Conservation (phyloP, 2,113 vertebrate genomes). For the Ellobius talpinus region DNA sequence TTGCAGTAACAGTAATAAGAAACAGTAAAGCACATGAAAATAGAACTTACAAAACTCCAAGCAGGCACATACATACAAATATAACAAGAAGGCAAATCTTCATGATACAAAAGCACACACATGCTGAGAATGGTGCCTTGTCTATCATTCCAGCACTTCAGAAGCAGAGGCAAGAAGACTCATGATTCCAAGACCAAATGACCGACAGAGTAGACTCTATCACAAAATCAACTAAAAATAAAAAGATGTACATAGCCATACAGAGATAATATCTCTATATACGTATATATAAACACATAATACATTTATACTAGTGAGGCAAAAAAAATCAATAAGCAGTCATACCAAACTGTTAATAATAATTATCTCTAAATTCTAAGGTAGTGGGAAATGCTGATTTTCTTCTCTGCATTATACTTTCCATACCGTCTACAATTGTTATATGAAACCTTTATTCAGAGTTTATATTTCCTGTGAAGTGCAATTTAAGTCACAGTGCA, state of each 20-base stretch:
- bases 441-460: conserved; percentile 7
- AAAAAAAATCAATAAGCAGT: neutral
- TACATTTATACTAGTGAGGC: neutral
- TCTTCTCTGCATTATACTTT: neutral
- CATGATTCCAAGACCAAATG: neutral
- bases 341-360: neutral
- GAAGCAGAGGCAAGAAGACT: neutral
- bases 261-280: neutral
- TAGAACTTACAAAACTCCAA: neutral
- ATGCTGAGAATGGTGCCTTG: neutral
- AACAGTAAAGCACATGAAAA: conserved; percentile 5
- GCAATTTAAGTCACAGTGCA: neutral
- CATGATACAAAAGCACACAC: neutral
- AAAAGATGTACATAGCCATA: neutral
- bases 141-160: neutral
- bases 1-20: neutral
- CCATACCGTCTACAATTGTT: neutral
- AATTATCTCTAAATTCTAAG: neutral
- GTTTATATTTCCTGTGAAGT: neutral
- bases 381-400: neutral
- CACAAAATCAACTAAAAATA: neutral
- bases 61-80: neutral
- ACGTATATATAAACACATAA: neutral
- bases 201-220: neutral
- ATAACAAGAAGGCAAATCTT: neutral